Conservation (phyloP, 2,113 vertebrate genomes). For the Carollia perspicillata region DNA sequence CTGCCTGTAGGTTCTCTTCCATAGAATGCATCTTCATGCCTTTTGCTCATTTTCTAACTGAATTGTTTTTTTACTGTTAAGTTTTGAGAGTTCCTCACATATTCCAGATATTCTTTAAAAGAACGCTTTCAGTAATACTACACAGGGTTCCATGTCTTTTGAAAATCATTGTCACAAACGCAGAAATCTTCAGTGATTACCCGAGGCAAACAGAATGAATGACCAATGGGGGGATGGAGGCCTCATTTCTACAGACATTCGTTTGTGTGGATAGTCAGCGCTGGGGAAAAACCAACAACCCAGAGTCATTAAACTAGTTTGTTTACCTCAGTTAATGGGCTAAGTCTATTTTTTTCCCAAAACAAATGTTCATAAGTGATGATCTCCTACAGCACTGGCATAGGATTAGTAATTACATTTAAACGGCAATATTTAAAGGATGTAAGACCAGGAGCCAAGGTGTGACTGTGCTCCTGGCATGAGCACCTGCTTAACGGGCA, state of each 20-base stretch:
- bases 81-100: slow-evolving; percentile 35
- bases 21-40: not conserved
- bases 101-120: not conserved
- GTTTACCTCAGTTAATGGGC: slow-evolving; percentile 65
- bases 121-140: not conserved
- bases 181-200: not conserved
- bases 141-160: not conserved
- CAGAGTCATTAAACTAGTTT: slow-evolving; percentile 44
- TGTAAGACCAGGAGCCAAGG: slow-evolving; percentile 63
- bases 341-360: slow-evolving; percentile 54
- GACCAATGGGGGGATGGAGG: not conserved
- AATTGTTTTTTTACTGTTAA: not conserved
- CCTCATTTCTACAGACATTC: not conserved
- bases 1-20: not conserved
- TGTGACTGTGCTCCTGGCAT: slow-evolving; percentile 71
- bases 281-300: slow-evolving; percentile 50
- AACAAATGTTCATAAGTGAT: slow-evolving; percentile 71
- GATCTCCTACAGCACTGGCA: slow-evolving; percentile 68
- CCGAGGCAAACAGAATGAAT: not conserved
- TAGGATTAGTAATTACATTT: slow-evolving; percentile 75
- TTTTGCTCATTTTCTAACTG: not conserved
- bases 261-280: not conserved
- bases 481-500: slow-evolving; percentile 71
- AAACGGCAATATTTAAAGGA: slow-evolving; percentile 70
- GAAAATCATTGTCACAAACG: slow-evolving; percentile 32